phyloP scores from a whole-genome alignment of 2,888 invertebrate species.

The Lysandra bellargus region DNA sequence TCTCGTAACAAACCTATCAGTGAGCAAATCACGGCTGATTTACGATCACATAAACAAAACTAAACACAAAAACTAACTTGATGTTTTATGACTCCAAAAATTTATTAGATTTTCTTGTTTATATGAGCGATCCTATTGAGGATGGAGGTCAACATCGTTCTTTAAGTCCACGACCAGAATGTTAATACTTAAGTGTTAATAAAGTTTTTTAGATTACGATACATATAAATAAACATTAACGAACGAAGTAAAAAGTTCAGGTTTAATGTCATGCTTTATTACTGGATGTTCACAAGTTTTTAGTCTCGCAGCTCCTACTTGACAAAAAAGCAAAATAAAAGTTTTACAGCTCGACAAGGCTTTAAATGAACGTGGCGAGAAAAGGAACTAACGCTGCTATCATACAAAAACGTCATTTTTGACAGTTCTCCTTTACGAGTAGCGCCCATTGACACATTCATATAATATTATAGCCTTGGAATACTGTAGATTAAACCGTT shows the following conservation, averaged over 20 bases:
- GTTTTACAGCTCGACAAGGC: background rate
- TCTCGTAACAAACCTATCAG: constrained; percentile 29
- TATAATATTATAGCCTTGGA: no score
- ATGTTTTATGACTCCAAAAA: constrained; percentile 23
- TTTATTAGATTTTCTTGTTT: constrained; percentile 10
- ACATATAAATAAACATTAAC: constrained; percentile 18
- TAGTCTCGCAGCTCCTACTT: background rate
- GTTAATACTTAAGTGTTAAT: constrained; percentile 14
- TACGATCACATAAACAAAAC: constrained; percentile 25
- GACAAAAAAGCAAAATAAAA: background rate
- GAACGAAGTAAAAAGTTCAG: background rate
- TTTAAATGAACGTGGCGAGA: no score
- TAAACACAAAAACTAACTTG: constrained; percentile 22
- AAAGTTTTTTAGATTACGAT: background rate
- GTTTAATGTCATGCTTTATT: background rate
- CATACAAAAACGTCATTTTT: no score
- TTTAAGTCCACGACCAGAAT: background rate
- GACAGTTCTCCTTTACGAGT: no score
- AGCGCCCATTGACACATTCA: no score
- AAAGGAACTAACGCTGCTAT: no score
- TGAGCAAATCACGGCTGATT: constrained; percentile 25
- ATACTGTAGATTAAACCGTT: background rate
- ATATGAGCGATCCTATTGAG: constrained; percentile 18
- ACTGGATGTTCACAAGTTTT: background rate
- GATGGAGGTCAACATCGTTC: background rate